phyloP scores from a whole-genome alignment of 2,797 vertebrate genomes.

The Pempheris klunzingeri region DNA sequence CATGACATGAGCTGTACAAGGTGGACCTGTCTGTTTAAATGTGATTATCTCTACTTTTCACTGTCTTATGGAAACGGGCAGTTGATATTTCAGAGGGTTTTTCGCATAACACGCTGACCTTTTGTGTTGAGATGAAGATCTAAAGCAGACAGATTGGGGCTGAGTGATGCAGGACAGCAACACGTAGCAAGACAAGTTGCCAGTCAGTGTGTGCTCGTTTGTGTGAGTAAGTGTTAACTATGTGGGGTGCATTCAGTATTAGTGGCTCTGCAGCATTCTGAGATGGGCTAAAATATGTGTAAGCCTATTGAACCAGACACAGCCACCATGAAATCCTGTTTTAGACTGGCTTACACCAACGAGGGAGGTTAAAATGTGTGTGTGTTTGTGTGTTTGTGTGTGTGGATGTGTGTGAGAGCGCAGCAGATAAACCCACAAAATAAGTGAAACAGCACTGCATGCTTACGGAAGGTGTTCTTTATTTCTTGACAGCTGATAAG shows the following conservation, averaged over 20 bases:
- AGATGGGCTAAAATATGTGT: conserved; percentile 51
- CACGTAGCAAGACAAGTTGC: conserved; percentile 28
- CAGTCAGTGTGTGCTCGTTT: conserved; percentile 1
- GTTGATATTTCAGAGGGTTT: conserved; percentile 62
- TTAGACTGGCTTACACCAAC: conserved; percentile 57
- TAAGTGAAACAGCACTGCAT: conserved; percentile 13
- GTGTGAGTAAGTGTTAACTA: conserved; percentile 20
- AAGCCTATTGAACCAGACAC: conserved; percentile 72
- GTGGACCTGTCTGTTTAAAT: conserved; percentile 31
- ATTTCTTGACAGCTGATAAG: conserved; percentile 55
- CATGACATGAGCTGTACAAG: conserved; percentile 19
- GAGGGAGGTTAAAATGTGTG: conserved; percentile 32
- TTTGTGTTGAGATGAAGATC: conserved; percentile 52
- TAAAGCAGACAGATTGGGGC: conserved; percentile 49
- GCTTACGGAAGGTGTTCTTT: conserved; percentile 34
- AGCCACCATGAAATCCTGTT: conserved; percentile 78
- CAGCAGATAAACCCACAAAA: conserved; percentile 19
- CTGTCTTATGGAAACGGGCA: conserved; percentile 25
- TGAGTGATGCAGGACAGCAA: conserved; percentile 42
- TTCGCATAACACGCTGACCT: conserved; percentile 49
- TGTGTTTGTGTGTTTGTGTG: conserved; percentile 2
- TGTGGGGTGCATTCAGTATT: conserved; percentile 44
- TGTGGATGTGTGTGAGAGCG: background rate
- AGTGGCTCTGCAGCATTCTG: conserved; percentile 43
- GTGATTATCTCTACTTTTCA: conserved; percentile 25